These are phyloP conservation scores for Sorex araneus DNA, from an alignment of 2,113 vertebrate genomes.

Conservation along the genomic window DNA sequence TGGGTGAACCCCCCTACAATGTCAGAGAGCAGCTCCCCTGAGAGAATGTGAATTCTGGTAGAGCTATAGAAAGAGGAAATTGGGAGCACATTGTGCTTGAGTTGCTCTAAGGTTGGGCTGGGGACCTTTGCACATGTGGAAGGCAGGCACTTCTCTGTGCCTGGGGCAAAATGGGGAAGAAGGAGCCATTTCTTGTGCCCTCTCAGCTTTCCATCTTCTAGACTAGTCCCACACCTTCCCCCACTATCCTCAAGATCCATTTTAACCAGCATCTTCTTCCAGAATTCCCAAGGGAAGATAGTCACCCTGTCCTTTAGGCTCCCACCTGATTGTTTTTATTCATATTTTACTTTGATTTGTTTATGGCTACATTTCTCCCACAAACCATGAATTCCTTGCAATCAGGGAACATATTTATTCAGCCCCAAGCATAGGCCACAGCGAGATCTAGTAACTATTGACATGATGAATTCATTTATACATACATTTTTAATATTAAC, in stretches of 20 bases:
- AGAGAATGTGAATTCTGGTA: not conserved
- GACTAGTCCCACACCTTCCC: too few species aligned
- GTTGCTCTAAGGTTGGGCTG: not conserved
- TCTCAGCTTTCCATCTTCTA: too few species aligned
- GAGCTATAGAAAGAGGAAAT: not conserved
- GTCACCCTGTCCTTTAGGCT: not conserved
- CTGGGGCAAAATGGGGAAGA: too few species aligned
- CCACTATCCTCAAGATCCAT: not conserved
- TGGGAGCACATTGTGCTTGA: not conserved
- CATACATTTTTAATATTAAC: not conserved
- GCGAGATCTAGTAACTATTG: not conserved
- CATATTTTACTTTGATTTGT: constrained; percentile 37
- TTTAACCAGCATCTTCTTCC: constrained; percentile 24
- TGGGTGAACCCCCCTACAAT: not conserved
- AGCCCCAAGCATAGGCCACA: not conserved
- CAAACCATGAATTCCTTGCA: constrained; percentile 55
- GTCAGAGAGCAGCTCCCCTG: not conserved
- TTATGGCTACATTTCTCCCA: constrained; percentile 41
- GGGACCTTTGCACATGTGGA: not conserved
- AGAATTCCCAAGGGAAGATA: not conserved
- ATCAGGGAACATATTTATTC: constrained; percentile 27
- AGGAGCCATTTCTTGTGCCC: too few species aligned
- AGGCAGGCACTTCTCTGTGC: too few species aligned
- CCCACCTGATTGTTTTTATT: not conserved
- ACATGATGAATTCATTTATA: constrained; percentile 6